Percentiles rank a stretch among this genome's conserved stretches.
Conservation (phyloP, 2,888 invertebrate genomes). For the Caenorhabditis sp. region DNA sequence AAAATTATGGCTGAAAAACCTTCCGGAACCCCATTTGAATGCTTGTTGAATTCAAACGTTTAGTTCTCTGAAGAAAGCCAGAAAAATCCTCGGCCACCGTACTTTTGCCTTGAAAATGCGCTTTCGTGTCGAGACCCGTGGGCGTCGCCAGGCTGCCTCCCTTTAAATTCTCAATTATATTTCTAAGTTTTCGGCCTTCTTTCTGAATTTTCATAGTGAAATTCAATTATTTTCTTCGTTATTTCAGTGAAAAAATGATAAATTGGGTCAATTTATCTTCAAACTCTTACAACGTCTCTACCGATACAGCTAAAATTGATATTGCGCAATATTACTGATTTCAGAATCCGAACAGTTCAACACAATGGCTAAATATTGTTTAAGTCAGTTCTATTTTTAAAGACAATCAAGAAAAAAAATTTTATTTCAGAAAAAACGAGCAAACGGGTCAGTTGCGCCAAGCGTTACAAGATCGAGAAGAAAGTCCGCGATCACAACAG, state of each 20-base stretch:
- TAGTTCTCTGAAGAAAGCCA: slow-evolving; percentile 43
- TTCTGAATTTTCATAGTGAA: background rate
- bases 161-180: slow-evolving; percentile 31
- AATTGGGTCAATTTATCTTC: too few species aligned
- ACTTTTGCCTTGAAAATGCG: slow-evolving; percentile 13
- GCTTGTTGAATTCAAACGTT: too few species aligned
- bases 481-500: slow-evolving; percentile 78
- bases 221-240: too few species aligned
- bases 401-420: background rate
- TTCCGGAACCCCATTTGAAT: too few species aligned
- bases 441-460: slow-evolving; percentile 75
- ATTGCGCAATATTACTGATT: slow-evolving; percentile 17
- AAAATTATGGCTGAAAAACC: too few species aligned
- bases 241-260: too few species aligned
- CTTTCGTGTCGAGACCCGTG: slow-evolving; percentile 50
- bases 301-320: too few species aligned
- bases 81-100: slow-evolving; percentile 53
- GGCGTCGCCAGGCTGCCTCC: slow-evolving; percentile 8
- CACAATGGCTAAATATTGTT: slow-evolving; percentile 73
- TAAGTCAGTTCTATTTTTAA: slow-evolving; percentile 66
- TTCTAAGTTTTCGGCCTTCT: slow-evolving; percentile 13
- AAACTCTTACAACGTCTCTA: too few species aligned
- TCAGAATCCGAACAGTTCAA: slow-evolving; percentile 4
- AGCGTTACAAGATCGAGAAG: slow-evolving; percentile 78
- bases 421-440: slow-evolving; percentile 76